A percentile compares a stretch with the other conserved stretches of the same genome.
Evolutionary conservation across 2,797 vertebrate genomes (phyloP).

Genomic region (Dryobates pubescens): DNA sequence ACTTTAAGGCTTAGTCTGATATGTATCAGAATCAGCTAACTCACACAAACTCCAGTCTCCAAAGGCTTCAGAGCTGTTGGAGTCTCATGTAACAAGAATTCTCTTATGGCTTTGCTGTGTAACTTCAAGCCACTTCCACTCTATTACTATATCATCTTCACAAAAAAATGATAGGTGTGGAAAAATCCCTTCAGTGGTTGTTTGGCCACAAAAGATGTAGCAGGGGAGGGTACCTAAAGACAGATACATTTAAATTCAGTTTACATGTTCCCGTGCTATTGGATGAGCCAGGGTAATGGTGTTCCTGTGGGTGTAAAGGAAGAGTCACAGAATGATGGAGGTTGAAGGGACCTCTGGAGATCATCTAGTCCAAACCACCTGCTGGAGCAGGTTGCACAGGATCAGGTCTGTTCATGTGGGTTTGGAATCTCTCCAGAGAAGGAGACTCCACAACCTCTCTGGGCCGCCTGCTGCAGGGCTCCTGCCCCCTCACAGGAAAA

Average conservation of each 20-base stretch:
- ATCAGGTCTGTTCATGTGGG: too few relatives aligned
- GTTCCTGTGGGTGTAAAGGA: neutral
- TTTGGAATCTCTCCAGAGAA: too few relatives aligned
- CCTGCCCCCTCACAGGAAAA: too few relatives aligned
- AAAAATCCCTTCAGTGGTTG: neutral
- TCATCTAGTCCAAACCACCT: too few relatives aligned
- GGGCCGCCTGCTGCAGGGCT: too few relatives aligned
- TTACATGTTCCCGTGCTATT: neutral
- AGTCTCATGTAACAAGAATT: neutral
- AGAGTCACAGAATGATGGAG: neutral
- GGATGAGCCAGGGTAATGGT: neutral
- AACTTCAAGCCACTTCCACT: neutral
- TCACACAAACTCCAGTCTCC: neutral
- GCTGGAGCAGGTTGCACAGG: too few relatives aligned
- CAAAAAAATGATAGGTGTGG: neutral
- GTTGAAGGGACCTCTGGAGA: too few relatives aligned
- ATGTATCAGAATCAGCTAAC: neutral
- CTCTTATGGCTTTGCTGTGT: neutral
- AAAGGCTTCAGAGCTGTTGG: neutral
- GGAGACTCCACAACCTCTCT: too few relatives aligned
- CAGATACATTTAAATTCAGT: neutral
- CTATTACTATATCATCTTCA: neutral
- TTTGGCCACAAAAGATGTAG: neutral
- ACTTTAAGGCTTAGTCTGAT: conserved; percentile 3
- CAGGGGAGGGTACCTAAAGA: neutral